phyloP scores from a whole-genome alignment of 2,113 vertebrate genomes.

The Lucifuga dentata region DNA sequence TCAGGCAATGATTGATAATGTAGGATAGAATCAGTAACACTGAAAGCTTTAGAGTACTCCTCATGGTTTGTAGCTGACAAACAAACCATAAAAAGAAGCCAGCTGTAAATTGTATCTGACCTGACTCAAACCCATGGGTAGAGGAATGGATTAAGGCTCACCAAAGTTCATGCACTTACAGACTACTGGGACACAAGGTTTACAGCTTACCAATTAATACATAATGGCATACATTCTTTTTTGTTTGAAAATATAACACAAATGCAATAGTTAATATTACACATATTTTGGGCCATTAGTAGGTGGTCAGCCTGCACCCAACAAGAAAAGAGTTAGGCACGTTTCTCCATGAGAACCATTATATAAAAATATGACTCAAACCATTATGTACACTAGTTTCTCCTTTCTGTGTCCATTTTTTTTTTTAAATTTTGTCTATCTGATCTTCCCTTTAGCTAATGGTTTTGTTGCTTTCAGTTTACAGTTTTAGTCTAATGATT shows the following conservation, averaged over 20 bases:
- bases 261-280: constrained; percentile 4
- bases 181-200: background rate
- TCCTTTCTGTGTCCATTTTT: constrained; percentile 15
- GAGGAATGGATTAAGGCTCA: background rate
- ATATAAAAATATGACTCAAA: constrained; percentile 45
- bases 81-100: constrained; percentile 29
- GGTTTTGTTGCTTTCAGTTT: constrained; percentile 11
- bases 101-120: background rate
- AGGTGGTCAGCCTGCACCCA: background rate
- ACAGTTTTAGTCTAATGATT: background rate
- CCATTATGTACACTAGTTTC: constrained; percentile 1
- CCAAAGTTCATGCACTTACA: background rate
- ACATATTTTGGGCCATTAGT: background rate
- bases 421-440: constrained; percentile 9
- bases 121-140: constrained; percentile 9
- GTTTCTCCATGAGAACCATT: constrained; percentile 25
- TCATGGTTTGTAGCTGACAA: constrained; percentile 3
- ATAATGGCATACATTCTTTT: background rate
- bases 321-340: constrained; percentile 1
- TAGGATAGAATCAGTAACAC: background rate
- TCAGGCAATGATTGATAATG: constrained; percentile 28
- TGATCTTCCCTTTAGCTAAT: background rate
- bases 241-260: background rate
- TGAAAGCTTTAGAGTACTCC: background rate
- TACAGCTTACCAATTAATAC: background rate